Conservation (phyloP, 2,113 vertebrate species). For the Microtus oregoni region DNA sequence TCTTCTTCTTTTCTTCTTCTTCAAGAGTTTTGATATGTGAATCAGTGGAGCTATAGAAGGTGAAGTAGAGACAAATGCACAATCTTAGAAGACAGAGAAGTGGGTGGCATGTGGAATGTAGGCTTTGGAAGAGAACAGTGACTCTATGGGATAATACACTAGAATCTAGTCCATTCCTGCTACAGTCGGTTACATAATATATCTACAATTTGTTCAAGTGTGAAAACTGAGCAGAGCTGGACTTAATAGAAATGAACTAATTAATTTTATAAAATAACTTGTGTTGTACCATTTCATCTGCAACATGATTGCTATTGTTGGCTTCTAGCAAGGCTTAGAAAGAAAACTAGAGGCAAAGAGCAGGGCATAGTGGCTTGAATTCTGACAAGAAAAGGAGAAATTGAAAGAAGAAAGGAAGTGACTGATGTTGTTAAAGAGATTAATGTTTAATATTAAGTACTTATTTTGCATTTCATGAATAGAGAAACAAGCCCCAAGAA, state of each 20-base stretch:
- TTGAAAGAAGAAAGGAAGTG: background rate
- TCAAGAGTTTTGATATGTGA: background rate
- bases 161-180: background rate
- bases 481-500: background rate
- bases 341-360: background rate
- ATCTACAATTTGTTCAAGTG: no score
- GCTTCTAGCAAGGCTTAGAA: background rate
- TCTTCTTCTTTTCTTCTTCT: no score
- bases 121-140: background rate
- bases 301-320: background rate
- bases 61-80: background rate
- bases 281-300: background rate
- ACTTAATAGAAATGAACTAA: background rate
- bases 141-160: background rate
- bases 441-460: background rate
- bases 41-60: background rate
- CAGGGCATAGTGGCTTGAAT: background rate
- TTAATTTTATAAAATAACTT: background rate
- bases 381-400: background rate
- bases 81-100: background rate
- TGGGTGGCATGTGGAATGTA: background rate
- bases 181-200: background rate
- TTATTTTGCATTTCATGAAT: background rate
- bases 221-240: background rate
- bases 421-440: background rate